Conservation (phyloP, 2,888 invertebrate species). For the Drosophila lutescens region DNA sequence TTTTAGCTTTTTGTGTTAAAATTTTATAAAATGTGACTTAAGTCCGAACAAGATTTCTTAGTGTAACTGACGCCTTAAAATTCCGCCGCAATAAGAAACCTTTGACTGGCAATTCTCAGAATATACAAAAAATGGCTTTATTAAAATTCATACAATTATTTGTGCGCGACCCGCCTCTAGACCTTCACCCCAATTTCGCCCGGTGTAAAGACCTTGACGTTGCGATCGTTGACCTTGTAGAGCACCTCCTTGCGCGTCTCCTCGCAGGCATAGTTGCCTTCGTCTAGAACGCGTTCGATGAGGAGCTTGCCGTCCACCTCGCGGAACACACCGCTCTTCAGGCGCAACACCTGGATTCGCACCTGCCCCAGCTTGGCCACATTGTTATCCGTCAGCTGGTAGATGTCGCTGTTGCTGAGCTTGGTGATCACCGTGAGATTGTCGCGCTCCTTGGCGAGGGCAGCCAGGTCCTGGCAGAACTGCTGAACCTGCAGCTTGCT, state of each 20-base stretch:
- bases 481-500: slow-evolving; percentile 74
- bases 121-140: slow-evolving; percentile 69
- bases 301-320: slow-evolving; percentile 90
- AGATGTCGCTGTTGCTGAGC: slow-evolving; percentile 86
- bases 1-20: neutral
- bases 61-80: no score
- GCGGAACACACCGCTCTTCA: slow-evolving; percentile 89
- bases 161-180: slow-evolving; percentile 47
- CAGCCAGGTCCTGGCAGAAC: slow-evolving; percentile 76
- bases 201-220: slow-evolving; percentile 90
- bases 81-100: slow-evolving; percentile 4
- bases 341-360: slow-evolving; percentile 87
- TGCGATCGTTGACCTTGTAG: slow-evolving; percentile 90
- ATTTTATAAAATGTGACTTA: neutral
- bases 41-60: neutral
- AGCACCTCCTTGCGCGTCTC: slow-evolving; percentile 81
- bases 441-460: slow-evolving; percentile 67
- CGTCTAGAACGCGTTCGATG: slow-evolving; percentile 70
- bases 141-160: slow-evolving; percentile 59
- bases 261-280: slow-evolving; percentile 71
- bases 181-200: slow-evolving; percentile 85
- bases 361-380: slow-evolving; percentile 88
- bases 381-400: slow-evolving; percentile 86
- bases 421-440: slow-evolving; percentile 86
- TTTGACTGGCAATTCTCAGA: slow-evolving; percentile 15